Base-by-base conservation (phyloP, 2,797 vertebrate species). In the Naso thynnoides region DNA sequence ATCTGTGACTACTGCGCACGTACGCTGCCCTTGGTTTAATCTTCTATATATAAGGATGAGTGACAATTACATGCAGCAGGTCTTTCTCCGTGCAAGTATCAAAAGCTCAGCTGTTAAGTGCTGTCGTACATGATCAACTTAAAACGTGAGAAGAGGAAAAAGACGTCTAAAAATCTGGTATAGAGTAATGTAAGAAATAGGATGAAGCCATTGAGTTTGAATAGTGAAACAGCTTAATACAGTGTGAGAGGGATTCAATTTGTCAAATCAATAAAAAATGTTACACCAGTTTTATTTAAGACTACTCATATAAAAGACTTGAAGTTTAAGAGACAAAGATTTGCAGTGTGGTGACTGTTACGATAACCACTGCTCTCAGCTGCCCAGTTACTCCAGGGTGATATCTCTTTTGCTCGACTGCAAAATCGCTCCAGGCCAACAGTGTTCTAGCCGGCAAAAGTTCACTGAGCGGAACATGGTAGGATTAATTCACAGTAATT, bases 401-500 rank as follows among this genome's bases (percentile, higher is more conserved):
- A 41, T 19, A 70, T 87, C 54, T 49, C 42, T 50, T 66, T 41
- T 58, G 81, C 79, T 84, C 58, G 76, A 75, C 84, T 83, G 79
- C 79, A 81, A 76, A 86, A 73, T 76, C 26, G 71, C 88, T 89
- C 44, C 16, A 70, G 86, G 88, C 78, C 79, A 79, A 31, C 29
- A 13, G 61, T 74, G 82, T 81, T 79, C 84, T 81, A 29, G 52
- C 82, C 27, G 57, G 72, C 63, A 77, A 89, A 83, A 76, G 86
- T 83, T 91, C 88, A 92, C 61, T 81, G 85, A 91, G 76, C 82
- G 45, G 69, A 81, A 91, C 69, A 55, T 60, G 47, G 68, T 29
- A 76, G 73, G 79, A 86, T 87, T 83, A 81, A 88, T 90, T 91
- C 55, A 33, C 42, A 75, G 76, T 77, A 80, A 90, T 89, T 82